These are phyloP conservation scores for Peromyscus eremicus DNA, from an alignment of 2,797 vertebrate species.

Conservation along the genomic window DNA sequence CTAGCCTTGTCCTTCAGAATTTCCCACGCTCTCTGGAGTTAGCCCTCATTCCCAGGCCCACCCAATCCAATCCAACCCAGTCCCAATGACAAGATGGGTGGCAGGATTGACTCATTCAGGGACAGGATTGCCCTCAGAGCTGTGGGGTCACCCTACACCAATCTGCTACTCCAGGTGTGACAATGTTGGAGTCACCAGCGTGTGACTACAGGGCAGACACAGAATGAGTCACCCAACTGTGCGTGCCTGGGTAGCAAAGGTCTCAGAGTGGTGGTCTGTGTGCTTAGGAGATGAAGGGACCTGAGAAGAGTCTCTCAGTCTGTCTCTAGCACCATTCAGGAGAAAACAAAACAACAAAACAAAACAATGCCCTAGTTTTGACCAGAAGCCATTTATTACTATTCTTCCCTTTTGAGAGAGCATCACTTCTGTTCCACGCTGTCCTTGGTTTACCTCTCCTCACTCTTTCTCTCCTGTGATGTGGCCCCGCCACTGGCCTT, in stretches of 20 bases:
- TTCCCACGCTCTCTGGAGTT: not conserved
- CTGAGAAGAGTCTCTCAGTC: too few species aligned
- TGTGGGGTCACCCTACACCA: rapidly evolving
- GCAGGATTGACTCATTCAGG: rapidly evolving
- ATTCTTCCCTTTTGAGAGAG: rapidly evolving
- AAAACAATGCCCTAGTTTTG: not conserved
- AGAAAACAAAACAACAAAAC: not conserved
- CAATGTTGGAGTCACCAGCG: not conserved
- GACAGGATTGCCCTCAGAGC: rapidly evolving
- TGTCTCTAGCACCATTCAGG: not conserved
- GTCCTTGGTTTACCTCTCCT: not conserved
- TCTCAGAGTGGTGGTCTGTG: too few species aligned
- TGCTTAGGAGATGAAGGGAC: not conserved
- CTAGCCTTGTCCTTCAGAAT: not conserved
- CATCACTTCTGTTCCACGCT: not conserved
- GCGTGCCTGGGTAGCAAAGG: not conserved
- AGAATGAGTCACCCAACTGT: not conserved
- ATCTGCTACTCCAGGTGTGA: rapidly evolving
- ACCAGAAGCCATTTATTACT: too few species aligned
- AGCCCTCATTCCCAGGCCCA: not conserved
- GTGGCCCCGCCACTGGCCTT: not conserved
- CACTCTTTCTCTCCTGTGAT: not conserved
- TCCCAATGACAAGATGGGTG: not conserved
- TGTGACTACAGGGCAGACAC: not conserved
- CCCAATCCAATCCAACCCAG: not conserved